phyloP scores from a whole-genome alignment of 2,113 vertebrate species.

The Mugil cephalus region DNA sequence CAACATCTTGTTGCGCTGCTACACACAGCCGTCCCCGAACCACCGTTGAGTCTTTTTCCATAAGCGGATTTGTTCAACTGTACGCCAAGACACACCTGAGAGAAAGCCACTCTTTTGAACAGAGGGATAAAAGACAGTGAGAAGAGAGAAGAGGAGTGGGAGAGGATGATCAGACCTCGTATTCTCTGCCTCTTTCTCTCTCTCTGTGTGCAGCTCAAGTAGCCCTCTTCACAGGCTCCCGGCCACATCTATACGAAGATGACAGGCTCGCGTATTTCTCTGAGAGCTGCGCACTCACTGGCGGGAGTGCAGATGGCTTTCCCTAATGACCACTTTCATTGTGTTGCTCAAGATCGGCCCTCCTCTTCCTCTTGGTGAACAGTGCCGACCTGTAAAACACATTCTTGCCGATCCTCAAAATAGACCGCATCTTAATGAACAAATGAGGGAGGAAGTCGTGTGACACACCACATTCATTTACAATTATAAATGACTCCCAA shows the following conservation, averaged over 20 bases:
- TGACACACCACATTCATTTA: neutral
- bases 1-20: conserved; percentile 12
- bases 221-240: conserved; percentile 33
- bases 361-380: conserved; percentile 12
- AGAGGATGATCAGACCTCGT: conserved; percentile 12
- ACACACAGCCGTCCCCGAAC: conserved; percentile 16
- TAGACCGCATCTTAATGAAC: neutral
- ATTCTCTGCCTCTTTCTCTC: conserved; percentile 14
- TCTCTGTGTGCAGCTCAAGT: conserved; percentile 30
- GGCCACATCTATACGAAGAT: conserved; percentile 25
- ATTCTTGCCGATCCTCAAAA: conserved; percentile 1
- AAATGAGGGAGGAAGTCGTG: neutral
- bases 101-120: conserved; percentile 21
- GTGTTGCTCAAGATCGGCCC: conserved; percentile 21
- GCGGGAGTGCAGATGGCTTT: conserved; percentile 16
- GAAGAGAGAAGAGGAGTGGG: conserved; percentile 27
- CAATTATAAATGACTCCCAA: neutral
- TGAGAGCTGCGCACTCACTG: conserved; percentile 16
- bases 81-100: conserved; percentile 38
- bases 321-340: conserved; percentile 30
- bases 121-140: conserved; percentile 30
- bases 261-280: conserved; percentile 20
- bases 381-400: conserved; percentile 5
- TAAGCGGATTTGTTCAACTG: conserved; percentile 36
- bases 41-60: conserved; percentile 25